These are phyloP conservation scores for Lethenteron camtschaticum DNA, from an alignment of 2,113 vertebrate species.

Conservation along the genomic window DNA sequence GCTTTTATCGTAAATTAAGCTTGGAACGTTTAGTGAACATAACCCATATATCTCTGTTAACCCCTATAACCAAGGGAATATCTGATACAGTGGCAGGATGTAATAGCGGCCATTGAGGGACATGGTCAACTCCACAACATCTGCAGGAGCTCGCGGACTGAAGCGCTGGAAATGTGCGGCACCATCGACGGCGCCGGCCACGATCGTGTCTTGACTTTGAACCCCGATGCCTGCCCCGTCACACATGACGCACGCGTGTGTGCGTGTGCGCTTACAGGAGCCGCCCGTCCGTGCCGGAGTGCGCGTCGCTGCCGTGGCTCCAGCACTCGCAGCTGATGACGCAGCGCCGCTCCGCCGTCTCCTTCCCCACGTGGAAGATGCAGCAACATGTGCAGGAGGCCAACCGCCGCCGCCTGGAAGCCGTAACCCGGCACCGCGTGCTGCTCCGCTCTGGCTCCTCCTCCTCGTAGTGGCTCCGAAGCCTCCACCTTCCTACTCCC, in stretches of 20 bases:
- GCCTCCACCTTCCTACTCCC: too few relatives aligned
- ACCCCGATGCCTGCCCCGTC: too few relatives aligned
- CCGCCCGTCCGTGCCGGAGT: slow-evolving; percentile 76
- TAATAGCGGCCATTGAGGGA: not conserved
- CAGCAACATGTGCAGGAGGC: slow-evolving; percentile 83
- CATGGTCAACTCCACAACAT: not conserved
- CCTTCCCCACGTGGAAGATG: slow-evolving; percentile 78
- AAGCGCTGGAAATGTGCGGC: not conserved
- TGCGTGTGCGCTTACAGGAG: not conserved
- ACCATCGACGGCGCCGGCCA: too few relatives aligned
- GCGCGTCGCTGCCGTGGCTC: slow-evolving; percentile 72
- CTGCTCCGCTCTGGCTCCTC: slow-evolving; percentile 62
- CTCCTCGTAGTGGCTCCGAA: slow-evolving; percentile 7
- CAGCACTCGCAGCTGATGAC: slow-evolving; percentile 96
- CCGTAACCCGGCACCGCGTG: slow-evolving; percentile 78
- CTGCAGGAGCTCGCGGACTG: not conserved
- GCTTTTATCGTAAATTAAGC: too few relatives aligned
- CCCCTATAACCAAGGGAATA: too few relatives aligned
- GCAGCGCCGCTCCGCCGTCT: slow-evolving; percentile 75
- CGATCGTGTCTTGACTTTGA: too few relatives aligned
- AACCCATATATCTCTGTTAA: too few relatives aligned
- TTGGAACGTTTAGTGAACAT: too few relatives aligned
- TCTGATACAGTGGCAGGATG: too few relatives aligned
- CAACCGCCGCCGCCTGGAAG: slow-evolving; percentile 34
- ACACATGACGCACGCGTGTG: not conserved